Percentiles rank a stretch among this genome's conserved stretches.
These are phyloP conservation scores for Pantala flavescens DNA, from an alignment of 1,140 invertebrate genomes.

Conservation along the genomic window DNA sequence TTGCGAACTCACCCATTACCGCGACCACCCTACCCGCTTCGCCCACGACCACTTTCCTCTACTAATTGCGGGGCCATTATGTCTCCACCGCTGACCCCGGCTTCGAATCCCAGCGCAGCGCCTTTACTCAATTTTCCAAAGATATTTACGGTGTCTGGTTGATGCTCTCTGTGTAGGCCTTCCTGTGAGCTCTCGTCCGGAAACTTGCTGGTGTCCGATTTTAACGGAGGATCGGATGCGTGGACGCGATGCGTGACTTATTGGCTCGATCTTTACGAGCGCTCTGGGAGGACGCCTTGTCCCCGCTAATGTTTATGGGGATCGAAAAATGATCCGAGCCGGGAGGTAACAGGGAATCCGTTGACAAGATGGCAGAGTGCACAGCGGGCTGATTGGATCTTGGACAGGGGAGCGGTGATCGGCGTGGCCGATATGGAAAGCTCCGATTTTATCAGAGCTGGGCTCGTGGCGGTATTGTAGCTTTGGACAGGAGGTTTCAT, in stretches of 20 bases:
- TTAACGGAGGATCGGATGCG: neutral
- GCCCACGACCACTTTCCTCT: neutral
- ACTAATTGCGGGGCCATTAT: neutral
- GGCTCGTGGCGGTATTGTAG: too few species aligned
- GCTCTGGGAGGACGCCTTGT: too few species aligned
- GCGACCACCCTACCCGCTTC: neutral
- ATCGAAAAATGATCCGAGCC: too few species aligned
- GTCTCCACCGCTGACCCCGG: neutral
- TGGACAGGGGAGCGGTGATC: too few species aligned
- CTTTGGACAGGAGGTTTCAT: too few species aligned
- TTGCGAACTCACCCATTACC: neutral
- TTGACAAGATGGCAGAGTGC: too few species aligned
- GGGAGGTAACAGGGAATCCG: too few species aligned
- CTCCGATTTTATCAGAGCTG: too few species aligned
- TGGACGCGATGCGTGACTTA: neutral
- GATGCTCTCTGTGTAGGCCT: neutral
- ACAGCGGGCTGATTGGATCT: too few species aligned
- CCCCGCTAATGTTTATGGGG: too few species aligned
- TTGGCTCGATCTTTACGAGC: neutral
- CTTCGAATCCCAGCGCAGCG: neutral
- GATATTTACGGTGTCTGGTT: neutral
- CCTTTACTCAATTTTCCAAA: neutral
- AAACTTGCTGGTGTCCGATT: neutral
- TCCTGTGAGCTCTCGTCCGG: neutral
- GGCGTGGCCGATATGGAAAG: too few species aligned